Evolutionary conservation across 2,113 vertebrate species (phyloP).

Genomic region (Pipa parva): DNA sequence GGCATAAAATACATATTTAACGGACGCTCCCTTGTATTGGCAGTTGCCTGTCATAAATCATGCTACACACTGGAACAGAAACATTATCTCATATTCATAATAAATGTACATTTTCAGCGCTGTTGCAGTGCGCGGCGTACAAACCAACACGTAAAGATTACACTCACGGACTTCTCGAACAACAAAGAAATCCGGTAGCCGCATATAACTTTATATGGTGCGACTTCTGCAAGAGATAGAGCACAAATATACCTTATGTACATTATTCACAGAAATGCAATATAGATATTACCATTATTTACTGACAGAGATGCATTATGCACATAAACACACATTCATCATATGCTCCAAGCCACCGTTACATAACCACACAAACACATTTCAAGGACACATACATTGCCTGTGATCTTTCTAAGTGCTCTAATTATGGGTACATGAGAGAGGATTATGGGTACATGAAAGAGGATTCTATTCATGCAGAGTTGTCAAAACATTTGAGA

Average conservation of each 20-base stretch:
- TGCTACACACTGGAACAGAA: neutral
- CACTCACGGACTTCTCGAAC: neutral
- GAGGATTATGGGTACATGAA: too few species aligned
- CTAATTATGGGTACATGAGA: too few species aligned
- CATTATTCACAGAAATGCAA: slow-evolving; percentile 20
- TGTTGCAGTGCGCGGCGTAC: neutral
- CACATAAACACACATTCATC: slow-evolving; percentile 17
- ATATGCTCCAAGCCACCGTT: slow-evolving; percentile 6
- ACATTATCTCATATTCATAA: neutral
- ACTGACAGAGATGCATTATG: slow-evolving; percentile 39
- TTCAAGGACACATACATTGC: neutral
- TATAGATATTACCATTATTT: slow-evolving; percentile 15
- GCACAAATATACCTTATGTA: slow-evolving; percentile 16
- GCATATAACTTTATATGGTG: too few species aligned
- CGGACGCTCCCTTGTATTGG: too few species aligned
- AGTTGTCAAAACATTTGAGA: too few species aligned
- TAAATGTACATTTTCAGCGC: neutral
- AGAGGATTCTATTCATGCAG: too few species aligned
- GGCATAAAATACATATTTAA: neutral
- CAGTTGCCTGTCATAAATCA: neutral
- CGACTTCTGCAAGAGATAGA: neutral
- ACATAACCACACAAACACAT: neutral
- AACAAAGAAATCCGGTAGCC: neutral
- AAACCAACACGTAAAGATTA: neutral
- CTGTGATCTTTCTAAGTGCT: neutral